Evolutionary conservation across 2,888 invertebrate species (phyloP).

Genomic region (Bembecia ichneumoniformis): DNA sequence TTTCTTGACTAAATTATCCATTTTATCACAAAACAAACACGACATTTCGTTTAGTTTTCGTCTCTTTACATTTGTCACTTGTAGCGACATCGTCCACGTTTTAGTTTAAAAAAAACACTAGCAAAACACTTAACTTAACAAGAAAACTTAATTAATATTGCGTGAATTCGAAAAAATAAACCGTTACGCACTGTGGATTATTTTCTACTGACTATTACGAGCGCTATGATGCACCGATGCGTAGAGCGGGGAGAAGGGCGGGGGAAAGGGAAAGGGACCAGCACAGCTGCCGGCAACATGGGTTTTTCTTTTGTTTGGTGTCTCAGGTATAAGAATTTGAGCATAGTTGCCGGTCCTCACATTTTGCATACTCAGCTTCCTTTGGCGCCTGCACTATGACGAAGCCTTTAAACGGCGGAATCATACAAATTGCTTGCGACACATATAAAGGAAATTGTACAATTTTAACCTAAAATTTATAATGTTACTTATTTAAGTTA

Average conservation of each 20-base stretch:
- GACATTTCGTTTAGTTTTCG: no score
- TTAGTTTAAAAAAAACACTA: not conserved
- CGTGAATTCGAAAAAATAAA: not conserved
- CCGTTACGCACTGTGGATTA: not conserved
- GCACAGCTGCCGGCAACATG: not conserved
- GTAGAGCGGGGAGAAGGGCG: conserved; percentile 1
- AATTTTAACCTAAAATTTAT: no score
- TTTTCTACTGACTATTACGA: not conserved
- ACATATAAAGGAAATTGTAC: no score
- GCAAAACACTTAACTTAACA: not conserved
- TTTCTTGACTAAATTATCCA: no score
- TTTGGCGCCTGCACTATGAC: conserved; percentile 1
- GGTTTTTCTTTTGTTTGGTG: not conserved
- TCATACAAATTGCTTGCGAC: no score
- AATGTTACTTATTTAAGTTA: no score
- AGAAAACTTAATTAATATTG: not conserved
- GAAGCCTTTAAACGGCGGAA: no score
- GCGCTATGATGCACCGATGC: not conserved
- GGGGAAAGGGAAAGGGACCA: not conserved
- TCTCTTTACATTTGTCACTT: no score
- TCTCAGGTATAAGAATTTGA: not conserved
- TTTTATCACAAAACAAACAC: no score
- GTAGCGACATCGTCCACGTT: not conserved
- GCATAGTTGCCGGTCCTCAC: not conserved
- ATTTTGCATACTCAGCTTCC: not conserved